These are phyloP conservation scores for Strigops habroptila DNA, from an alignment of 2,113 vertebrate genomes.

Conservation along the genomic window DNA sequence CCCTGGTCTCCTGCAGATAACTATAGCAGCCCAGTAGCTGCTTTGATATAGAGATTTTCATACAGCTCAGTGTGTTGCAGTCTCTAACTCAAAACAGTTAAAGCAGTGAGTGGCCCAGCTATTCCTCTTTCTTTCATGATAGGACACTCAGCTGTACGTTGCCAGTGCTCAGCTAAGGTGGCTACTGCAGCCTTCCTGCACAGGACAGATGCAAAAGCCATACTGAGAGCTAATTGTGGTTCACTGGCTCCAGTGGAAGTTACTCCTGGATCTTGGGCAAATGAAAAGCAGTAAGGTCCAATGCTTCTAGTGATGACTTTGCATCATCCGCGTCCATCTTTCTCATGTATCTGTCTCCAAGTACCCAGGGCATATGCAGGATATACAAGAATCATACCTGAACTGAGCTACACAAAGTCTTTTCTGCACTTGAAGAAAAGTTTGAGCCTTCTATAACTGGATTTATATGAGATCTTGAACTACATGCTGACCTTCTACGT, in stretches of 20 bases:
- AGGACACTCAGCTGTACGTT: neutral
- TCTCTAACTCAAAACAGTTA: neutral
- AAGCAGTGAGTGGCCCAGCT: neutral
- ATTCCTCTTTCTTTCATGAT: neutral
- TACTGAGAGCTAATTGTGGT: neutral
- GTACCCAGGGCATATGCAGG: neutral
- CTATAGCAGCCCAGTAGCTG: neutral
- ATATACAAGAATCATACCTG: neutral
- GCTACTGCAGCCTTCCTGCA: neutral
- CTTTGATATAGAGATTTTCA: neutral
- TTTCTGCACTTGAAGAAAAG: neutral
- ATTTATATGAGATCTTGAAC: neutral
- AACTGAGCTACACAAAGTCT: neutral
- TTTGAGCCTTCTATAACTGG: neutral
- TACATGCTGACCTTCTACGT: neutral
- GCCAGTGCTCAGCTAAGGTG: neutral
- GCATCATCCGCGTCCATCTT: neutral
- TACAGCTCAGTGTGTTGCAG: neutral
- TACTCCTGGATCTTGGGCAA: neutral
- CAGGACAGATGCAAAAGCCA: neutral
- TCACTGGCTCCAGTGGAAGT: neutral
- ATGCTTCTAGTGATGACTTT: neutral
- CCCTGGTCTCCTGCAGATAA: rapidly evolving
- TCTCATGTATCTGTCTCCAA: neutral
- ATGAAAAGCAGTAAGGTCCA: neutral